phyloP scores from a whole-genome alignment of 2,888 invertebrate genomes.

The Clostera curtula region DNA sequence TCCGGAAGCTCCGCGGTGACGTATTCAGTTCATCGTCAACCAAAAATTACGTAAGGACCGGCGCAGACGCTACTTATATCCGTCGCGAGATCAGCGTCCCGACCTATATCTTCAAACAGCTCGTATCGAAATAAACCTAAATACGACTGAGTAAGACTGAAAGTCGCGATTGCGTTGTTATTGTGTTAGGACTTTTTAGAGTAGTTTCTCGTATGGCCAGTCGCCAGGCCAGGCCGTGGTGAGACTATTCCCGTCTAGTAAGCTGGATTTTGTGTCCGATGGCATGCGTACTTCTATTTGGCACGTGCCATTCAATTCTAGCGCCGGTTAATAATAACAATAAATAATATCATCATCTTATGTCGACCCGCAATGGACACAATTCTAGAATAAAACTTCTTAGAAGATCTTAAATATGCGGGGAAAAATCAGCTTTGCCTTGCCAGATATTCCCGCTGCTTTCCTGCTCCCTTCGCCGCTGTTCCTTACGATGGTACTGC shows the following conservation, averaged over 20 bases:
- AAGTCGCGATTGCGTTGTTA: slow-evolving; percentile 33
- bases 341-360: slow-evolving; percentile 1
- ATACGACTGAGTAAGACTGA: slow-evolving; percentile 42
- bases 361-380: not conserved
- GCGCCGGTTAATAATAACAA: slow-evolving; percentile 38
- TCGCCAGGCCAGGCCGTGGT: slow-evolving; percentile 68
- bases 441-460: no score
- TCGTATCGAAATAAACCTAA: slow-evolving; percentile 40
- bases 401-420: no score
- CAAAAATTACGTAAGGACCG: slow-evolving; percentile 63
- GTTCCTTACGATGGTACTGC: slow-evolving; percentile 13
- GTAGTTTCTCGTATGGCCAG: slow-evolving; percentile 49
- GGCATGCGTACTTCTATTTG: slow-evolving; percentile 47
- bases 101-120: slow-evolving; percentile 31
- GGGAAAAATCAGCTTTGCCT: no score
- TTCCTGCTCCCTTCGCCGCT: no score
- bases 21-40: slow-evolving; percentile 68
- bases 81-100: slow-evolving; percentile 32
- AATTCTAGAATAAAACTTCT: no score
- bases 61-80: slow-evolving; percentile 65
- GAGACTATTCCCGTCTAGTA: slow-evolving; percentile 72
- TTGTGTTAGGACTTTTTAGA: slow-evolving; percentile 42
- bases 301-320: slow-evolving; percentile 52
- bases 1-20: slow-evolving; percentile 62
- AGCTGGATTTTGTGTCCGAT: slow-evolving; percentile 54